Evolutionary conservation across 2,113 vertebrate species (phyloP), one percentile per base, ranked within the genome.

Genomic region (Otocyon megalotis): DNA sequence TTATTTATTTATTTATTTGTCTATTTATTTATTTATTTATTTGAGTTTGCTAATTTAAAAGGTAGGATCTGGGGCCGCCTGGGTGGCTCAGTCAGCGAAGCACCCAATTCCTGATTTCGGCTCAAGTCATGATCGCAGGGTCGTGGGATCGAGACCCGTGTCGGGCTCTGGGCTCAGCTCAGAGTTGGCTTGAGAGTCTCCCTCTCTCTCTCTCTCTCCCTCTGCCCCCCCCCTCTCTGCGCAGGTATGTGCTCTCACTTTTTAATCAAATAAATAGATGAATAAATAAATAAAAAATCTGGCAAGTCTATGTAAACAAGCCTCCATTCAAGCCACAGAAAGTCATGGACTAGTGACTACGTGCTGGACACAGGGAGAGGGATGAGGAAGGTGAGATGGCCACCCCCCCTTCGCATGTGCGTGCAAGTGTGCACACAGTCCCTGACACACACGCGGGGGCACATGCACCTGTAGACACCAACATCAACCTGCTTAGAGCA

Each of bases 341-440:
- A 15, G 28, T 76, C 69, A n/a, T 0, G 4, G 24, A 54, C 26
- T 1, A 26, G 48, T 30, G 22, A 20, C 77, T 5, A 7, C 0
- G 1, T 3, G 37, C n/a, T 82, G 26, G 22, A 43, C 72, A 2
- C 7, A 43, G 30, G 54, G 13, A 54, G 60, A 54, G 32, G 58
- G 37, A 69, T 22, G 60, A 37, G n/a, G 28, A 16, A 53, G 58
- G 13, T 22, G 0, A 19, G 74, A 65, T 0, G 77, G 7, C n/a
- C 1, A 1, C 53, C 9, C 28, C 22, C 16, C 37, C 16, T 28
- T 14, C 43, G 28, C 2, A 10, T 3, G 30, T 4, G 8, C 0
- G 26, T 56, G 79, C 1, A 14, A 24, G 3, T n/a, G 62, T 77
- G 26, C 74, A 10, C 37, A n/a, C 17, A 11, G 24, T 1, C 43